phyloP scores from a whole-genome alignment of 1,140 invertebrate species.

The Drosophila erecta region DNA sequence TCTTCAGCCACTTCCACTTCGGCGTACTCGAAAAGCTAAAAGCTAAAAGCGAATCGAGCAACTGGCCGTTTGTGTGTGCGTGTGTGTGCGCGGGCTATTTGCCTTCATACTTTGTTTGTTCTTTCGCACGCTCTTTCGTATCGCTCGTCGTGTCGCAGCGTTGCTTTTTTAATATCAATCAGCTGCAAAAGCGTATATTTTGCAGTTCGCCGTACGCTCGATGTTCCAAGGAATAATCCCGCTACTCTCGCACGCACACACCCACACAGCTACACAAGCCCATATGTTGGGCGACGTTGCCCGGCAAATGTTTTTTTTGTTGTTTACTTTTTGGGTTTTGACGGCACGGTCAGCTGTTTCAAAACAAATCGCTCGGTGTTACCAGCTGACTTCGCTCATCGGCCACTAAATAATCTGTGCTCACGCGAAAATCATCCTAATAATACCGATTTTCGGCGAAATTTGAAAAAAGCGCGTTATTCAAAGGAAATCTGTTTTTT shows the following conservation, averaged over 20 bases:
- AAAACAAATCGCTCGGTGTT: conserved; percentile 8
- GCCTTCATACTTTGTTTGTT: conserved; percentile 78
- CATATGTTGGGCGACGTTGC: conserved; percentile 8
- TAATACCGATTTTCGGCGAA: neutral
- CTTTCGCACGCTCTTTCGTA: conserved; percentile 73
- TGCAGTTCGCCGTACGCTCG: conserved; percentile 18
- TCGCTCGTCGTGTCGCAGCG: conserved; percentile 38
- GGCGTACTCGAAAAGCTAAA: conserved; percentile 35
- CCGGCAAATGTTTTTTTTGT: conserved; percentile 51
- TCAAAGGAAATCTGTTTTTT: neutral
- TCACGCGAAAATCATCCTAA: neutral
- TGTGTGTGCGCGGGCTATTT: conserved; percentile 42
- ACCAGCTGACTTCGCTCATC: neutral
- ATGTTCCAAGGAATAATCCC: conserved; percentile 27
- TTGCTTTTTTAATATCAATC: conserved; percentile 65
- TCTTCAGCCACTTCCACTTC: conserved; percentile 23
- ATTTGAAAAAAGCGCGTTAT: neutral
- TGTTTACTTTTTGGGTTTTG: conserved; percentile 37
- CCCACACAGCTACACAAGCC: neutral
- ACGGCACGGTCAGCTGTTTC: conserved; percentile 17
- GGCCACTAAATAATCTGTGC: neutral
- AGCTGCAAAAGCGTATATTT: conserved; percentile 17
- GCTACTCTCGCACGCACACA: conserved; percentile 8
- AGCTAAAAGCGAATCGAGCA: conserved; percentile 51
- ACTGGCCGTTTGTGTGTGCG: conserved; percentile 24